phyloP scores from a whole-genome alignment of 2,797 vertebrate genomes.

The Lerista edwardsae region DNA sequence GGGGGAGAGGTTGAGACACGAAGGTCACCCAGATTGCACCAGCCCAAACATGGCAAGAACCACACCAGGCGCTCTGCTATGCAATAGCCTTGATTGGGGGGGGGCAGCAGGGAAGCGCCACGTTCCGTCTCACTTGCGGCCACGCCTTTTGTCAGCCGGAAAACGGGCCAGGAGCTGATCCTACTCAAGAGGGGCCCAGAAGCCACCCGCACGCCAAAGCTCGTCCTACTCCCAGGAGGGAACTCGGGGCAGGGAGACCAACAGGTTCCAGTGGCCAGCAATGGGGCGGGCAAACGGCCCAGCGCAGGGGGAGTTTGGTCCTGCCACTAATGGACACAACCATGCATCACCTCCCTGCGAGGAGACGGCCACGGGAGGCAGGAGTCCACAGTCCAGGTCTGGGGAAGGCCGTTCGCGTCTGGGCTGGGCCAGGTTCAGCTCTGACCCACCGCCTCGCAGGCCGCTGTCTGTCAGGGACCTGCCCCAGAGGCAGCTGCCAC shows the following conservation, averaged over 20 bases:
- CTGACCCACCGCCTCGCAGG: not conserved
- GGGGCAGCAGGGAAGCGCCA: not conserved
- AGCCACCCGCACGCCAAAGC: not conserved
- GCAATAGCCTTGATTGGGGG: constrained; percentile 7
- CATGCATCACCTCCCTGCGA: not conserved
- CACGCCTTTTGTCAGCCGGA: not conserved
- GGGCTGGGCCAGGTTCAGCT: fast-evolving
- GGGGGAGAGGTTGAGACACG: constrained; percentile 67
- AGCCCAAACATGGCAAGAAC: constrained; percentile 75
- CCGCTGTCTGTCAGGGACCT: not conserved
- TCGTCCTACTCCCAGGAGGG: not conserved
- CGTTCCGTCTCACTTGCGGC: not conserved
- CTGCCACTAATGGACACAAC: no score
- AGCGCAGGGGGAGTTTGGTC: not conserved
- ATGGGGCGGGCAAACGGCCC: not conserved
- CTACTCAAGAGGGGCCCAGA: not conserved
- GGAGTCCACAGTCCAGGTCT: not conserved
- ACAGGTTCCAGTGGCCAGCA: no score
- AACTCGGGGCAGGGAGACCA: not conserved
- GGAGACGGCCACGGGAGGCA: not conserved
- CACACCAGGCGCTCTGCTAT: constrained; percentile 74
- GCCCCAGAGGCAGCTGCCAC: not conserved
- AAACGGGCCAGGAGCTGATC: not conserved
- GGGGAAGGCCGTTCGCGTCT: no score
- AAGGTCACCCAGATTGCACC: constrained; percentile 81